A percentile compares a stretch with the other conserved stretches of the same genome.
Conservation (phyloP, 2,888 invertebrate species). For the Plagodis pulveraria region DNA sequence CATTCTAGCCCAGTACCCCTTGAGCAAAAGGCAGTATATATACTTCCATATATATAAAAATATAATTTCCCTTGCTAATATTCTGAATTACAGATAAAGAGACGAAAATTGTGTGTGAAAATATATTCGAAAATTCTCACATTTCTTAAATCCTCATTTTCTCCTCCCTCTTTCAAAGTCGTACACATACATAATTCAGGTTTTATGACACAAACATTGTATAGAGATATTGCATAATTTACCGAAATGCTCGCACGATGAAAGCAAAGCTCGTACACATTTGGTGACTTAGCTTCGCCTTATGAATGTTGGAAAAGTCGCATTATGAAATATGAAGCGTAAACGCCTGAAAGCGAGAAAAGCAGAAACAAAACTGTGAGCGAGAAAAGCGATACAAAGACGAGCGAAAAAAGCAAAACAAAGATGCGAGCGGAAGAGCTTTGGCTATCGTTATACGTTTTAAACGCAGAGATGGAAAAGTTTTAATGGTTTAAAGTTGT, state of each 20-base stretch:
- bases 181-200: slow-evolving; percentile 18
- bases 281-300: slow-evolving; percentile 17
- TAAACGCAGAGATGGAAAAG: too few species aligned
- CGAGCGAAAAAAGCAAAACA: slow-evolving; percentile 3
- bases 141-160: too few species aligned
- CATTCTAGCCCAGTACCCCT: too few species aligned
- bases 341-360: slow-evolving; percentile 2
- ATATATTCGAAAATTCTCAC: too few species aligned
- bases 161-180: not conserved
- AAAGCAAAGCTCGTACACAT: slow-evolving; percentile 21
- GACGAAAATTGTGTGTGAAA: too few species aligned
- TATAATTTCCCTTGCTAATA: too few species aligned
- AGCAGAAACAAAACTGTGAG: slow-evolving; percentile 3
- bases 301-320: slow-evolving; percentile 25
- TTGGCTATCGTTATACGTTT: not conserved
- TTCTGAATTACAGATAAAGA: too few species aligned
- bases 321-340: slow-evolving; percentile 24
- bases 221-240: slow-evolving; percentile 32
- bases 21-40: too few species aligned
- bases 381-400: slow-evolving; percentile 10
- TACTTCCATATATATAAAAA: too few species aligned
- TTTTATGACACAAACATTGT: slow-evolving; percentile 22
- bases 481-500: too few species aligned
- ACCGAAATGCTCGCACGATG: slow-evolving; percentile 27
- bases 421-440: not conserved